Conservation (phyloP, 2,797 vertebrate genomes). For the Siniperca scherzeri region DNA sequence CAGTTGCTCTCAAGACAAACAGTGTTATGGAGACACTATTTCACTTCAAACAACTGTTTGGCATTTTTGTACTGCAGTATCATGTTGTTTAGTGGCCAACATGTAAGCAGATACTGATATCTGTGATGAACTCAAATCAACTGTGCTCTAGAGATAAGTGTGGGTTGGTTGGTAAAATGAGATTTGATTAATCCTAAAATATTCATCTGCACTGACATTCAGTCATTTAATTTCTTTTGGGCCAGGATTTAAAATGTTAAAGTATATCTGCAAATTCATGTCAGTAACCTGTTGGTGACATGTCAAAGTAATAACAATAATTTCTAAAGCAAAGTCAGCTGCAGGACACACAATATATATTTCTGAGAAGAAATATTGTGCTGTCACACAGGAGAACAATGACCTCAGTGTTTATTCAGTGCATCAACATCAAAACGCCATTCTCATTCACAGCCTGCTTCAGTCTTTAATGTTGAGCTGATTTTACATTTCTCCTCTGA, state of each 20-base stretch:
- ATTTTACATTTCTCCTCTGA: conserved; percentile 67
- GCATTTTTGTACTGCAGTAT: neutral
- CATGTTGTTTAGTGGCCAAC: neutral
- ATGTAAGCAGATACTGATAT: neutral
- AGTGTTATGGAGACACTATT: neutral
- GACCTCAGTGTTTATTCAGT: conserved; percentile 45
- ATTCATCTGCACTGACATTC: neutral
- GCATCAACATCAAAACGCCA: conserved; percentile 39
- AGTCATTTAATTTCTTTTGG: neutral
- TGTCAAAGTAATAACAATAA: conserved; percentile 9
- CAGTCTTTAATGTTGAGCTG: conserved; percentile 38
- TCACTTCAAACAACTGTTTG: neutral
- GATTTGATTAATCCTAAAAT: neutral
- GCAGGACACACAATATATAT: neutral
- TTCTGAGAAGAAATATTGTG: neutral
- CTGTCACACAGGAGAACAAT: conserved; percentile 28
- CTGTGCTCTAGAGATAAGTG: neutral
- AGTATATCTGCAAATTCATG: neutral
- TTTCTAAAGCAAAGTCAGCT: conserved; percentile 12
- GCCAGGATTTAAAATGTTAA: neutral
- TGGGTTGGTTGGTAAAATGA: neutral
- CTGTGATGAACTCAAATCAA: neutral
- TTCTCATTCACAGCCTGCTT: conserved; percentile 14
- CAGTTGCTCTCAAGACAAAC: neutral
- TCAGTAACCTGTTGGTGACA: conserved; percentile 3